These are phyloP conservation scores for Mormyrus proboscirostris DNA, from an alignment of 2,797 vertebrate genomes.

Conservation along the genomic window DNA sequence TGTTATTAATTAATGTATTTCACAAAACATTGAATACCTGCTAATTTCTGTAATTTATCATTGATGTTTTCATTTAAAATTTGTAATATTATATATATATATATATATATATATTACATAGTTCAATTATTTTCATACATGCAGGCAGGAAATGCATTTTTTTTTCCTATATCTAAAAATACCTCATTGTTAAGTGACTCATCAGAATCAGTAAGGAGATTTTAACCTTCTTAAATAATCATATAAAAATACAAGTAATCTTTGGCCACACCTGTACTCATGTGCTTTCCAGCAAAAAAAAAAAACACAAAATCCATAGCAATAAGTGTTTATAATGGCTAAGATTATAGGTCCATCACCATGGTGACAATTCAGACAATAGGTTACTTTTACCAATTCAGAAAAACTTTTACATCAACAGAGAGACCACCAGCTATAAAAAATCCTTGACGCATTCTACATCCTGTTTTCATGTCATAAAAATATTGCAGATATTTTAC, in stretches of 20 bases:
- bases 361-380: slow-evolving; percentile 64
- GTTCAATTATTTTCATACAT: not conserved
- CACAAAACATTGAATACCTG: not conserved
- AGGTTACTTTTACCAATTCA: slow-evolving; percentile 43
- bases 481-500: not conserved
- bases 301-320: not conserved
- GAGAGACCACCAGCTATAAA: not conserved
- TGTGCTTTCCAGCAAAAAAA: slow-evolving; percentile 42
- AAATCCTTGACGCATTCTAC: not conserved
- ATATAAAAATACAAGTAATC: slow-evolving; percentile 43
- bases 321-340: slow-evolving; percentile 30
- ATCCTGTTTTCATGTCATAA: not conserved
- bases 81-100: not conserved
- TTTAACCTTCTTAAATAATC: slow-evolving; percentile 17
- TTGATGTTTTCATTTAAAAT: not conserved
- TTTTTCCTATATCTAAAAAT: not conserved
- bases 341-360: slow-evolving; percentile 65
- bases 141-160: not conserved
- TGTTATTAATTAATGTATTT: not conserved
- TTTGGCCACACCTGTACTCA: slow-evolving; percentile 39
- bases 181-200: slow-evolving; percentile 47
- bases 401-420: slow-evolving; percentile 29
- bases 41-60: not conserved
- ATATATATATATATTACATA: too few relatives aligned
- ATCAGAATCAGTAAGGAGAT: slow-evolving; percentile 40